Evolutionary conservation across 2,888 invertebrate species (phyloP).

Genomic region (Rhynchonema sp.): DNA sequence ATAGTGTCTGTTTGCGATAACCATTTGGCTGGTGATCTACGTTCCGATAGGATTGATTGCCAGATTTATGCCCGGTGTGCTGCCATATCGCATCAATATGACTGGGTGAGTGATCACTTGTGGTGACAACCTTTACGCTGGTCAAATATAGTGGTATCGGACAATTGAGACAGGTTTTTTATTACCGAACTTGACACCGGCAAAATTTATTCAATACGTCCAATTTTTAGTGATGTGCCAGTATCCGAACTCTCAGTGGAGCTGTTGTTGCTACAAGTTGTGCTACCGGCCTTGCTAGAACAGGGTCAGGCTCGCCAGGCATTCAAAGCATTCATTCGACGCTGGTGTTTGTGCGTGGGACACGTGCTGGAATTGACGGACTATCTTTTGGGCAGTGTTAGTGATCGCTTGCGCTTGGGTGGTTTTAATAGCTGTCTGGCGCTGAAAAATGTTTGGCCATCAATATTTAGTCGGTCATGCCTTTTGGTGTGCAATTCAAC

Average conservation of each 20-base stretch:
- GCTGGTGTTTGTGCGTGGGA: conserved; percentile 51
- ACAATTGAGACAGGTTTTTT: neutral
- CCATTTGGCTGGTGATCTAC: conserved; percentile 86
- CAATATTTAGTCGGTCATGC: no score
- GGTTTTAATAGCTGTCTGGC: no score
- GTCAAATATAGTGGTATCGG: neutral
- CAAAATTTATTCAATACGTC: no score
- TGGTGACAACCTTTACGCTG: neutral
- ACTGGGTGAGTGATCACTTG: conserved; percentile 27
- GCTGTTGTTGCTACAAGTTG: conserved; percentile 58
- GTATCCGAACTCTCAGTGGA: conserved; percentile 86
- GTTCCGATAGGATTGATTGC: conserved; percentile 66
- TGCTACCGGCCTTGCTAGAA: conserved; percentile 80
- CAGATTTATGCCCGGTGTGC: conserved; percentile 55
- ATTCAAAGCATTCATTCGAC: conserved; percentile 58
- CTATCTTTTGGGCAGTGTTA: conserved; percentile 14
- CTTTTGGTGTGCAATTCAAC: neutral
- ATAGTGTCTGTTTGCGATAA: conserved; percentile 56
- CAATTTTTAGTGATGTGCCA: conserved; percentile 46
- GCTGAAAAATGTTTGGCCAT: no score
- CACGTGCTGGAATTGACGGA: conserved; percentile 23
- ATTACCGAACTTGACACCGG: no score
- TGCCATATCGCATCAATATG: conserved; percentile 74
- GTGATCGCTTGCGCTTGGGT: neutral
- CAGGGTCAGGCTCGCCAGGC: conserved; percentile 86